These are phyloP conservation scores for Mormyrus lacerda DNA, from an alignment of 2,113 vertebrate species.

Conservation along the genomic window DNA sequence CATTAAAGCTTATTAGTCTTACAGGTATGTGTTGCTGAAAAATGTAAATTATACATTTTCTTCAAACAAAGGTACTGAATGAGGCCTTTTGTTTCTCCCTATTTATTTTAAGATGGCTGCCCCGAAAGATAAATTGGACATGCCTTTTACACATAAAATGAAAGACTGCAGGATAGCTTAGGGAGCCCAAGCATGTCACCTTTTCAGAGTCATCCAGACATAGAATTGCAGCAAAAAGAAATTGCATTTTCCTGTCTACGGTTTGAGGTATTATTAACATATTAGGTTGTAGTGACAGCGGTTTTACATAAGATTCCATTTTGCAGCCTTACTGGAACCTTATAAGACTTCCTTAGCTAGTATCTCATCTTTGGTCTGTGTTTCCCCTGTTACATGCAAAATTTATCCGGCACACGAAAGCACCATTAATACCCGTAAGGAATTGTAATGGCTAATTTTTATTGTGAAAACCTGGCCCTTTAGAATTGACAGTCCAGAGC, in stretches of 20 bases:
- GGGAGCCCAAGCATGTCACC: background rate
- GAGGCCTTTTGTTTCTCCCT: background rate
- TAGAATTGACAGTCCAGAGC: background rate
- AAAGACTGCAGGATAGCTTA: background rate
- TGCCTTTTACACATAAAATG: background rate
- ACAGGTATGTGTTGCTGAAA: slow-evolving; percentile 8
- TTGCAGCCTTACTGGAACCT: background rate
- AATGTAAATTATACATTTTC: slow-evolving; percentile 14
- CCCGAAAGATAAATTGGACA: background rate
- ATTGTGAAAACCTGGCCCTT: background rate
- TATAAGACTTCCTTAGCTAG: background rate
- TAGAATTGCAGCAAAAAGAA: background rate
- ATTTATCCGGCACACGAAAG: background rate
- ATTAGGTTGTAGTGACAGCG: background rate
- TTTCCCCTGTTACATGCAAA: background rate
- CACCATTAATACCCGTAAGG: background rate
- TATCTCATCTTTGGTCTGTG: background rate
- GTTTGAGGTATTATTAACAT: background rate
- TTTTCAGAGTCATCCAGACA: background rate
- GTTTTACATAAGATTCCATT: background rate
- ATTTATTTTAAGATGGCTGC: slow-evolving; percentile 8
- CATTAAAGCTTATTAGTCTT: slow-evolving; percentile 40
- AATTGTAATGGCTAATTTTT: background rate
- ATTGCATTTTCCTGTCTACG: background rate
- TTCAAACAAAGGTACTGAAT: slow-evolving; percentile 5